A percentile compares a stretch with the other conserved stretches of the same genome.
Evolutionary conservation across 2,113 vertebrate genomes (phyloP).

Genomic region (Genyomyrus donnyi): DNA sequence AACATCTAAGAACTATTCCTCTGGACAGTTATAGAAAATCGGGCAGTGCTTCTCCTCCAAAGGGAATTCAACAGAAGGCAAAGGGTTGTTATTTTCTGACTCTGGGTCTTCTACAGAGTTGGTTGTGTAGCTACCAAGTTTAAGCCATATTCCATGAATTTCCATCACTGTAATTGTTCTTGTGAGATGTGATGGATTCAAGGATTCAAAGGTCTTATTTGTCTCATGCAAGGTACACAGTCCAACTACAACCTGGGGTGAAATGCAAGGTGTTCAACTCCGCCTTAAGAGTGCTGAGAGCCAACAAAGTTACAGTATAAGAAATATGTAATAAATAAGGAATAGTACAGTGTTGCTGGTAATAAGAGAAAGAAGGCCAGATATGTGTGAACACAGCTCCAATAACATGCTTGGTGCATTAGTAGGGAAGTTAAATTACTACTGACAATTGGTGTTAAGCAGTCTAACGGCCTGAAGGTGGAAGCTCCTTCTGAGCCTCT

Average conservation of each 20-base stretch:
- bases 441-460: neutral
- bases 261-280: too few relatives aligned
- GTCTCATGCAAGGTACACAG: neutral
- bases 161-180: neutral
- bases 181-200: neutral
- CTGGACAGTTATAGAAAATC: neutral
- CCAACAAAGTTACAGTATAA: too few relatives aligned
- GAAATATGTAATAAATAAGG: too few relatives aligned
- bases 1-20: neutral
- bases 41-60: neutral
- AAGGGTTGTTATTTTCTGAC: neutral
- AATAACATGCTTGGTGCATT: neutral
- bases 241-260: neutral
- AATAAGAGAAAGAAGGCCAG: neutral
- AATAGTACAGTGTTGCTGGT: neutral
- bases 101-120: neutral
- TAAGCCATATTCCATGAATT: neutral
- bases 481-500: too few relatives aligned
- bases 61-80: neutral
- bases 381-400: neutral
- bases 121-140: neutral
- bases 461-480: neutral
- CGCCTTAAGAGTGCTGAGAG: too few relatives aligned
- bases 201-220: neutral
- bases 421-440: neutral